A percentile compares a stretch with the other conserved stretches of the same genome.
Evolutionary conservation across 2,797 vertebrate species (phyloP).

Genomic region (Chaetodon trifasciatus): DNA sequence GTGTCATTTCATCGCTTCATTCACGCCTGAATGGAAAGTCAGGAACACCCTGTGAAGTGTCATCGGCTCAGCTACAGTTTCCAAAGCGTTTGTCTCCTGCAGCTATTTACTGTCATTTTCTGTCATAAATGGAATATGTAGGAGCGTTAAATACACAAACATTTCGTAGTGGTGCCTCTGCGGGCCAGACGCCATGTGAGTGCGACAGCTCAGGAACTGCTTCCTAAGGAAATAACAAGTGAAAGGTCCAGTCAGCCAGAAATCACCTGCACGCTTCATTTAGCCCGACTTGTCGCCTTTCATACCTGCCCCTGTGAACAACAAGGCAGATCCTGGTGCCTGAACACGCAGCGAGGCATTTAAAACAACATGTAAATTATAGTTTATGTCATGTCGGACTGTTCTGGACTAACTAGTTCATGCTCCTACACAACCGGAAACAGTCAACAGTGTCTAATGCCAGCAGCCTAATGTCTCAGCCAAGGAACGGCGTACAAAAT

Average conservation of each 20-base stretch:
- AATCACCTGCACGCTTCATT: constrained; percentile 53
- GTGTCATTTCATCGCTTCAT: constrained; percentile 34
- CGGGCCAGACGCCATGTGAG: constrained; percentile 25
- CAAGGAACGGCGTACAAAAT: not conserved
- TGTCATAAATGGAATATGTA: constrained; percentile 25
- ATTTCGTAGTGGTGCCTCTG: constrained; percentile 16
- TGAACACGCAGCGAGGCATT: constrained; percentile 11
- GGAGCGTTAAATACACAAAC: constrained; percentile 18
- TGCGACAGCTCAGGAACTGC: constrained; percentile 27
- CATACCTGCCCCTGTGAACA: constrained; percentile 48
- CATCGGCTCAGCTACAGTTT: constrained; percentile 43
- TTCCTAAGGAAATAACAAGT: constrained; percentile 35
- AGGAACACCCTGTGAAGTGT: constrained; percentile 39
- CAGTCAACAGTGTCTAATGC: not conserved
- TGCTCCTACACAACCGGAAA: constrained; percentile 18
- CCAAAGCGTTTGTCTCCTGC: constrained; percentile 42
- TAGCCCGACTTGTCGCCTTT: constrained; percentile 50
- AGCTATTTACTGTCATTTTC: constrained; percentile 35
- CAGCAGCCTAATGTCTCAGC: not conserved
- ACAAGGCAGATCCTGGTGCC: not conserved
- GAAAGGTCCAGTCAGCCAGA: constrained; percentile 66
- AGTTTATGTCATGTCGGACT: constrained; percentile 12
- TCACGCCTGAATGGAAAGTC: constrained; percentile 36
- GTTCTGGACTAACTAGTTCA: constrained; percentile 62
- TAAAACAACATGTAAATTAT: constrained; percentile 29